Evolutionary conservation across 1,140 invertebrate genomes (phyloP), one percentile per base, ranked within the genome.

Genomic region (Saccostrea glomerata): DNA sequence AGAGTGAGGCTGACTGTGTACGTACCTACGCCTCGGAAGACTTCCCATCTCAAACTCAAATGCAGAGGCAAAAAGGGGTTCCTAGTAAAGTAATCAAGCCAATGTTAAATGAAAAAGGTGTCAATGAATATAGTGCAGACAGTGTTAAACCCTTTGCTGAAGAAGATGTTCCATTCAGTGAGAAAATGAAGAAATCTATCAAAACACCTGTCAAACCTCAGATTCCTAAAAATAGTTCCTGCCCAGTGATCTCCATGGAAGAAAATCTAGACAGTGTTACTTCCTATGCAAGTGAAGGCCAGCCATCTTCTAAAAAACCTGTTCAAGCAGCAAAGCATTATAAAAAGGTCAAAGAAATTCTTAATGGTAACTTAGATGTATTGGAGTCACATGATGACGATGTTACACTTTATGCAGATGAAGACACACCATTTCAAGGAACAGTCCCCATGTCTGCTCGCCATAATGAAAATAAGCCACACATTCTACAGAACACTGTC

Each of bases 401-500:
- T 25, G 94, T 97, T 0, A 96, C 96, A 5, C 96, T 96, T 23
- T 98, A 97, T 94, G 97, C 97, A 91, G 97, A 97, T 91, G 97
- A 98, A 94, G 97, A 97, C 89, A 98, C 97, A 0, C 97, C 97
- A 0, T 96, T 96, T n/a, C 89, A 86, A 82, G 87, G 89, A 20
- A 91, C 91, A n/a, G 88, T 84, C 15, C 87, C 89, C 9, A 85
- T 88, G 12, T 91, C 91, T 0, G 89, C 89, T 20, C 60, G 54
- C 30, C 36, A 47, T 25, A 70, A n/a, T 47, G 17, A 70, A 56
- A 87, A 36, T 63, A 63, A 84, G 47, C 55, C 86, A 20, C 77
- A 82, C 40, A 56, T 87, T 56, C 82, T 56, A 4, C 40, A 55
- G 36, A 56, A 54, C 23, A 7, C 30, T 20, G 84, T 58, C 3